Evolutionary conservation across 2,797 vertebrate genomes (phyloP), one percentile per base, ranked within the genome.

Genomic region (Hydrolagus colliei): DNA sequence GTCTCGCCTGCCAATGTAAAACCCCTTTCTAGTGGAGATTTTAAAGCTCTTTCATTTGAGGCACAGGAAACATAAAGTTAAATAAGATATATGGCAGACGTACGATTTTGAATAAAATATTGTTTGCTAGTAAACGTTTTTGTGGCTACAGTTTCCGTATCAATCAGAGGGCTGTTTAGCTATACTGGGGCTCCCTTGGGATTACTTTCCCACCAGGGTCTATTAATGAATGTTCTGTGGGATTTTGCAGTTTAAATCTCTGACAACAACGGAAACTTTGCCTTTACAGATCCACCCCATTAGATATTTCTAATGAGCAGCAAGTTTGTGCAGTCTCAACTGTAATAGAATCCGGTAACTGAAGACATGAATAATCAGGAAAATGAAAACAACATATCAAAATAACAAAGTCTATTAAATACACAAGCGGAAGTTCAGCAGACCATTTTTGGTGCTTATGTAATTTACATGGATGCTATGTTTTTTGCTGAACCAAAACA

Each of bases 41-140:
- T 6, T 52, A 1, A 6, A 52, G 41, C 41, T 52, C 41, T 52
- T 9, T 12, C n/a, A 27, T 6, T 9, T 52, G 3, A 52, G 41
- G 41, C 41, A 52, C 6, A 1, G 5, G 9, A 79, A 79, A 79
- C 41, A 6, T 52, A 67, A 35, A 82, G 65, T 63, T 35, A 82
- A 68, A 41, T 4, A n/a, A 9, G 12, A 6, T 63, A 68, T 68
- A 32, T 9, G n/a, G 12, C 41, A 32, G 79, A 71, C 67, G 41
- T 41, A 52, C 2, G n/a, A n/a, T 84, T 52, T 41, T 71, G 79
- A 84, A 32, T 84, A 68, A 84, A 52, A n/a, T 71, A 84, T 71
- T 9, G 10, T 82, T 82, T 82, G 52, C n/a, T 41, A 65, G 27
- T 32, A 82, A 52, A 52, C 41, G 41, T 52, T 52, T 52, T 14